Base-by-base conservation (phyloP, 2,797 vertebrate genomes). In the Pyrrhura leucotis region DNA sequence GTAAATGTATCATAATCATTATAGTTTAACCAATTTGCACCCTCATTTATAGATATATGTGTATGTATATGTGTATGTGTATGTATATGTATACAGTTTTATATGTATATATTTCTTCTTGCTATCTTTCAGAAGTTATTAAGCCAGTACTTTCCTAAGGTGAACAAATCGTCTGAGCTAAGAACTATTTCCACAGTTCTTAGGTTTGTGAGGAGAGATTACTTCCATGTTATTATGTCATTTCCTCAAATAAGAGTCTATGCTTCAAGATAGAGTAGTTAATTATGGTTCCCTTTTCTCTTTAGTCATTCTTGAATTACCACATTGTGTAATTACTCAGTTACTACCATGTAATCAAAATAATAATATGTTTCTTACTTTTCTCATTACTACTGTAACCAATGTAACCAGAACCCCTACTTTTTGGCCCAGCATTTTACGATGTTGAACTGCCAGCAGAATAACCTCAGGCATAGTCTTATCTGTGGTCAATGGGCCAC, bases 171-270 rank as follows among this genome's bases (percentile, higher is more conserved):
- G 2, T 56, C 51, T 48, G 63, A 87, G 72, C 28, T 45, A 56
- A 85, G 85, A 61, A 89, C 14, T 65, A 35, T 88, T 92, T 94
- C 72, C 10, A 56, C 9, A 42, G 29, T 65, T 25, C 66, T 89
- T 65, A 42, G 28, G 40, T 58, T 77, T 80, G 61, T 53, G 44
- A 93, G 63, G 68, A 85, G 35, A 74, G 40, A 77, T 65, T 48
- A 33, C 51, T 80, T 82, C 51, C 56, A 95, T 95, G 72, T 65
- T 25, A 83, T 94, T 92, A 76, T 94, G 92, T 85, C 33, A 77
- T 92, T 95, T 91, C 93, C 95, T 93, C 85, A 95, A 96, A 89
- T 94, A 92, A 96, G 75, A 58, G 56, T 40, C 93, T 80, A 6
- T 77, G 81, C 80, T 92, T 89, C 75, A 80, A 89, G 85, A 74